Conservation (phyloP, 2,113 vertebrate species). For the Ictalurus punctatus region DNA sequence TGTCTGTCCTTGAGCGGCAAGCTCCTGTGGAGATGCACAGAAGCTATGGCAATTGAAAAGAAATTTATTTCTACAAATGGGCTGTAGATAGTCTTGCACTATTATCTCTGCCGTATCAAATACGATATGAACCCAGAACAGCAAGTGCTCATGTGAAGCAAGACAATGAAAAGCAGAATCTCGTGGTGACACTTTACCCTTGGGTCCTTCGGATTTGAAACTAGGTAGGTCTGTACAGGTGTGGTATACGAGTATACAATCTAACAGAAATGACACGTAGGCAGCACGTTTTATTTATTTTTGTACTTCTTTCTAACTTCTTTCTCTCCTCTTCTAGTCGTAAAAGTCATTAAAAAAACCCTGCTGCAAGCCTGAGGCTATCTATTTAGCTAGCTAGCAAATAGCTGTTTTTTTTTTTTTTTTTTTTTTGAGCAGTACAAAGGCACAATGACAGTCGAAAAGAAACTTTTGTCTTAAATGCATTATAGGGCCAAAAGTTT, state of each 20-base stretch:
- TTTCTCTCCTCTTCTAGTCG: background rate
- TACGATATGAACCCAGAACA: background rate
- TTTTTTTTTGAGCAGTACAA: background rate
- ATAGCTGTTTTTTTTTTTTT: background rate
- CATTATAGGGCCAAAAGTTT: background rate
- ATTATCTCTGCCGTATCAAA: background rate
- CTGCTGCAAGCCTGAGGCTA: background rate
- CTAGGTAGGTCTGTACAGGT: background rate
- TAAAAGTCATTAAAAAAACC: background rate
- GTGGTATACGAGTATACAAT: background rate
- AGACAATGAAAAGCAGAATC: background rate
- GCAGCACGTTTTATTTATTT: background rate
- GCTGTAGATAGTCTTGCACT: background rate
- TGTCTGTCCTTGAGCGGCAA: constrained; percentile 3
- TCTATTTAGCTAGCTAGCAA: background rate
- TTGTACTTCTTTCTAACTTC: background rate
- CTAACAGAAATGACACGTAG: background rate
- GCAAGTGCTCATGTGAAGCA: too few species aligned
- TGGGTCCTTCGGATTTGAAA: background rate
- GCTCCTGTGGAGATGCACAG: constrained; percentile 4
- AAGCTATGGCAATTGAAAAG: background rate
- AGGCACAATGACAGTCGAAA: background rate
- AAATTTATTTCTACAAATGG: constrained; percentile 2
- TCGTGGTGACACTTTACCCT: background rate
- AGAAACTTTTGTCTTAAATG: background rate